phyloP scores from a whole-genome alignment of 1,140 invertebrate genomes.

The Chelonus insularis region DNA sequence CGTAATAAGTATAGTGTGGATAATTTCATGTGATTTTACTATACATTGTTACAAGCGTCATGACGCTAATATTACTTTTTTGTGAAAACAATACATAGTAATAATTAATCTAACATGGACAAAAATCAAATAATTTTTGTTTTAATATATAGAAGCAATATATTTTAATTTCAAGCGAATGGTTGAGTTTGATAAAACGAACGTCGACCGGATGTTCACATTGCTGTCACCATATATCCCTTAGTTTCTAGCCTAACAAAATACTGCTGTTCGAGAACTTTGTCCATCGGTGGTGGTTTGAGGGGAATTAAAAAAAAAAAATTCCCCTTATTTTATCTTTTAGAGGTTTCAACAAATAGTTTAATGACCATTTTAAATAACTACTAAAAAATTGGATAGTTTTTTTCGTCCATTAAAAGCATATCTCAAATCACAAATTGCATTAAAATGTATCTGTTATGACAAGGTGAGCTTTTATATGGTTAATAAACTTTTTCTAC shows the following conservation, averaged over 20 bases:
- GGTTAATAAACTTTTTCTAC: too few species aligned
- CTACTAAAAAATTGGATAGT: too few species aligned
- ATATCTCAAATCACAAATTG: too few species aligned
- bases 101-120: neutral
- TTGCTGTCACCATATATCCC: conserved; percentile 1
- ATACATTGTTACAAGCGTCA: neutral
- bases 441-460: too few species aligned
- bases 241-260: neutral
- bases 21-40: conserved; percentile 10
- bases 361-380: too few species aligned
- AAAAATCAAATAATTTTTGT: neutral
- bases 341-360: too few species aligned
- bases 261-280: too few species aligned
- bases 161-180: neutral
- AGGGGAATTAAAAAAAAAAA: neutral
- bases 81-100: neutral
- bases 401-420: too few species aligned
- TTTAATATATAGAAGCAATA: neutral
- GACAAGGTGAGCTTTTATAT: too few species aligned
- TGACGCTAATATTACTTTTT: too few species aligned
- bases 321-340: too few species aligned
- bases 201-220: neutral
- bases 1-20: conserved; percentile 11
- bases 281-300: too few species aligned
- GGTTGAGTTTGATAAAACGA: neutral